Conservation (phyloP, 2,888 invertebrate species). For the Synergus itoensis region DNA sequence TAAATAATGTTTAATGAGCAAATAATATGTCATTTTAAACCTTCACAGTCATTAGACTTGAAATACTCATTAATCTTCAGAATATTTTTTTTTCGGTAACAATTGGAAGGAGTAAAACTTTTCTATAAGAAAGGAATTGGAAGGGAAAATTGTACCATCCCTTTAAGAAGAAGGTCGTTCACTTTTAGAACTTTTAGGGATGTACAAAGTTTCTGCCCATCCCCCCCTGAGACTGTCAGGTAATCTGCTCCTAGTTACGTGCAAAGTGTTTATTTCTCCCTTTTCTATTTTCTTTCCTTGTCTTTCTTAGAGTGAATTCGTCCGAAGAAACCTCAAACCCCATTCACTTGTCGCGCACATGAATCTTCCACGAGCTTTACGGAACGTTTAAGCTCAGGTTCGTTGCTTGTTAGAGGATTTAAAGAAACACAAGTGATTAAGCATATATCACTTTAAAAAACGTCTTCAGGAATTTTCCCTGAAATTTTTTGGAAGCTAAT, state of each 20-base stretch:
- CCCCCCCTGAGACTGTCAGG: slow-evolving; percentile 35
- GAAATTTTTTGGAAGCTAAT: no score
- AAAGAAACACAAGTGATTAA: not conserved
- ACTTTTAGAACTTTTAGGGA: slow-evolving; percentile 33
- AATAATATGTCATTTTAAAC: not conserved
- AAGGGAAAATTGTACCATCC: slow-evolving; percentile 20
- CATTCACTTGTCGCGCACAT: slow-evolving; percentile 57
- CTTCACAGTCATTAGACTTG: not conserved
- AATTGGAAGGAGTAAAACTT: not conserved
- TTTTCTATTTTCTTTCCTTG: not conserved
- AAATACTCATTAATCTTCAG: not conserved
- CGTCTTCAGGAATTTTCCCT: no score
- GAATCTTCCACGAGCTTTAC: slow-evolving; percentile 54
- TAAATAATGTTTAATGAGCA: not conserved
- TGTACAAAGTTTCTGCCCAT: slow-evolving; percentile 16
- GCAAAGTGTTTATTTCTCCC: slow-evolving; percentile 35
- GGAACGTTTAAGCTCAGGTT: slow-evolving; percentile 49
- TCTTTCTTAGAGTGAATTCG: not conserved
- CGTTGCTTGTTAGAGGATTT: not conserved
- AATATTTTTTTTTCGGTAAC: not conserved
- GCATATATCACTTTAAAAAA: not conserved
- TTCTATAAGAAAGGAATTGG: not conserved
- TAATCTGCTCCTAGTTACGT: slow-evolving; percentile 36
- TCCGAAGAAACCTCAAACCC: slow-evolving; percentile 24
- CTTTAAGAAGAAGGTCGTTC: slow-evolving; percentile 28